Base-by-base conservation (phyloP, 2,888 invertebrate genomes). In the Rosalia funebris region DNA sequence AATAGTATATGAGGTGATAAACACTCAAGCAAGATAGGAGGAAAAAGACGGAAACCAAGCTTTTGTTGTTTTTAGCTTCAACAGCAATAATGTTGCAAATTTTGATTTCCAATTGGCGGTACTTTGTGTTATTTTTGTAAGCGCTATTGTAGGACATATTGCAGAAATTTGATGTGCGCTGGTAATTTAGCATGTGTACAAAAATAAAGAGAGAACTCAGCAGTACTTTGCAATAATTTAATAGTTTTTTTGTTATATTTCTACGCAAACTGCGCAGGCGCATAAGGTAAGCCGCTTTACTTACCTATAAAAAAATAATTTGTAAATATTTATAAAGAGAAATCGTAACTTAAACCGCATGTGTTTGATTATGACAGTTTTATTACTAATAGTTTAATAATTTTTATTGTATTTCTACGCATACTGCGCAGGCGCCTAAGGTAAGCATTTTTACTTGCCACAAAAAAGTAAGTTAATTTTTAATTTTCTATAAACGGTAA, bases 261-360 rank as follows among this genome's bases (percentile, higher is more conserved):
- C 61, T 57, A 63, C 62, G 63, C 65, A 57, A 65, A 60, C 68
- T 57, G 60, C 56, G 62, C 60, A 67, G 70, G 68, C 65, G 41
- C 63, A 61, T 34, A 66, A 70, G 68, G 65, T 62, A 63, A 65
- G 65, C 45, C 12, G 34, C 39, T 54, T 55, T 44, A 57, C 56
- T 56, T 46, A 50, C 56, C 39, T n/a, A 3, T 44, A 7, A 17
- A 1, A 11, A 47, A 14, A 32, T 25, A 17, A 0, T 11, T 42
- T 1, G 25, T 45, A 34, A 34, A 34, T 25, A 25, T 7, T 7
- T 3, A 25, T 5, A 25, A 25, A 25, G 7, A 25, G 7, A 25
- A 5, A 25, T 25, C n/a, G n/a, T n/a, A n/a, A n/a, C n/a, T n/a
- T n/a, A n/a, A 25, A 5, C 25, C 3, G 25, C 25, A 25, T 25